A percentile compares a stretch with the other conserved stretches of the same genome.
These are phyloP conservation scores for Hippolais icterina DNA, from an alignment of 2,113 vertebrate species.

Conservation along the genomic window DNA sequence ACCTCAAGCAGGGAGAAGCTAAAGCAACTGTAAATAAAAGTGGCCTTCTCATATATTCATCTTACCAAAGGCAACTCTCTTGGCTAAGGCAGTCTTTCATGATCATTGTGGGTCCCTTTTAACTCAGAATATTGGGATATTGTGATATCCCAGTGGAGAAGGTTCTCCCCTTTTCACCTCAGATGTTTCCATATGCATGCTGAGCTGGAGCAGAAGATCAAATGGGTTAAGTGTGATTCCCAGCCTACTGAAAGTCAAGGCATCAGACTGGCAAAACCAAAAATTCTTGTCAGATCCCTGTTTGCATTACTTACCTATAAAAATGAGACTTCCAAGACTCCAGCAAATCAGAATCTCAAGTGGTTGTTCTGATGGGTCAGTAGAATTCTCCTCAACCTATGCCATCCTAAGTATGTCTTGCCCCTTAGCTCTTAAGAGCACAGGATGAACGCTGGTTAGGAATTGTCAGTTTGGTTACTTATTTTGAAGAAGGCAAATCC, in stretches of 20 bases:
- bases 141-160: too few relatives aligned
- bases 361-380: background rate
- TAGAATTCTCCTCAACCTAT: background rate
- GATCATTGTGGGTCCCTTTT: background rate
- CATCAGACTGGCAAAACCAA: background rate
- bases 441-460: background rate
- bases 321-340: background rate
- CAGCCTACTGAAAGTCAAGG: background rate
- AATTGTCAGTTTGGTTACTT: background rate
- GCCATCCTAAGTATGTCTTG: background rate
- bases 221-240: background rate
- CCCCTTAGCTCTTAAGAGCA: background rate
- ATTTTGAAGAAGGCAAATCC: background rate
- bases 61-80: background rate
- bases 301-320: background rate
- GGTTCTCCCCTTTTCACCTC: background rate
- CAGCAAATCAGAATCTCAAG: background rate
- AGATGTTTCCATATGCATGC: background rate
- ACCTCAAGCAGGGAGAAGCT: background rate
- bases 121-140: background rate
- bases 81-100: background rate
- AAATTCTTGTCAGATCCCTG: background rate
- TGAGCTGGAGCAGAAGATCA: accelerated
- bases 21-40: background rate
- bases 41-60: background rate